Conservation (phyloP, 2,888 invertebrate genomes). For the Eupithecia pulchellata region DNA sequence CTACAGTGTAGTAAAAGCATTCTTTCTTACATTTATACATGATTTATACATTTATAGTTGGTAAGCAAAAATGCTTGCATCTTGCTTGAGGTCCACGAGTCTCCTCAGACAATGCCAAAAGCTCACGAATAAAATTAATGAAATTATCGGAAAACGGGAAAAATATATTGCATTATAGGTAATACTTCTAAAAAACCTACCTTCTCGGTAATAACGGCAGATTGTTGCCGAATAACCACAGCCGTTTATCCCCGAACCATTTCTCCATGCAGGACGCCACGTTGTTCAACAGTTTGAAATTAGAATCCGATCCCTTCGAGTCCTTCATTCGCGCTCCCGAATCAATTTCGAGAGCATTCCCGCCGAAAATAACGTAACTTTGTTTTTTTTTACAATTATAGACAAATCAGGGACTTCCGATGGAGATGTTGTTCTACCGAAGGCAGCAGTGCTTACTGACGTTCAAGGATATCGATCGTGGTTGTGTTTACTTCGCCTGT, state of each 20-base stretch:
- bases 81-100: too few relatives aligned
- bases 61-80: too few relatives aligned
- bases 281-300: constrained; percentile 77
- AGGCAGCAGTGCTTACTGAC: constrained; percentile 66
- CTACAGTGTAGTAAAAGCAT: too few relatives aligned
- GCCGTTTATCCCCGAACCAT: constrained; percentile 96
- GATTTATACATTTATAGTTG: too few relatives aligned
- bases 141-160: too few relatives aligned
- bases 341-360: constrained; percentile 63
- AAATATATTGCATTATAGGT: background rate
- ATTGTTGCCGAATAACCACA: constrained; percentile 96
- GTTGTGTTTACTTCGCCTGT: constrained; percentile 82
- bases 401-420: background rate
- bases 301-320: constrained; percentile 59
- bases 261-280: constrained; percentile 92
- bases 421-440: constrained; percentile 56
- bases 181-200: constrained; percentile 72
- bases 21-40: too few relatives aligned
- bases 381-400: constrained; percentile 13
- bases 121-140: too few relatives aligned
- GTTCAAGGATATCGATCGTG: constrained; percentile 75
- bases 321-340: constrained; percentile 75
- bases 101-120: too few relatives aligned
- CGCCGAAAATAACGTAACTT: constrained; percentile 60
- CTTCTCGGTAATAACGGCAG: constrained; percentile 93